These are phyloP conservation scores for Hemiscyllium ocellatum DNA, from an alignment of 2,113 vertebrate genomes.

Conservation along the genomic window DNA sequence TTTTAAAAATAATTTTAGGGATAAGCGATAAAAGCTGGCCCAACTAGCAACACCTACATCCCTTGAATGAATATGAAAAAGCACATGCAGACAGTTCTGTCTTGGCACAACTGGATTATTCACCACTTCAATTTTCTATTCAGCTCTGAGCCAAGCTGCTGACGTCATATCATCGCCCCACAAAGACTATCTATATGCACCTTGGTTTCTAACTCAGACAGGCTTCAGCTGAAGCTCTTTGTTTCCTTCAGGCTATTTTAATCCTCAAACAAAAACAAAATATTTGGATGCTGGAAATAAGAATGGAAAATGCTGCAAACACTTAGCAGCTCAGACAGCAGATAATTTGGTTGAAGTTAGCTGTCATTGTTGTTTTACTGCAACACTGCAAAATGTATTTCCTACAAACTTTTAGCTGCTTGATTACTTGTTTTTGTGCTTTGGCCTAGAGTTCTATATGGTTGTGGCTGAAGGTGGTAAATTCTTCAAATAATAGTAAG, in stretches of 20 bases:
- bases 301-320: background rate
- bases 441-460: background rate
- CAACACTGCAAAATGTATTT: background rate
- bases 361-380: background rate
- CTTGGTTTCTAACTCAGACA: background rate
- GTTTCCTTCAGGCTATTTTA: background rate
- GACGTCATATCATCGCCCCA: background rate
- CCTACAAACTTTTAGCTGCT: background rate
- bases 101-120: background rate
- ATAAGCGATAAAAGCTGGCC: too few relatives aligned
- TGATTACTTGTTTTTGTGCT: background rate
- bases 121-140: background rate
- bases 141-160: background rate
- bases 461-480: background rate
- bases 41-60: too few relatives aligned
- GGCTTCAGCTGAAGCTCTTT: background rate
- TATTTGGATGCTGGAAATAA: background rate
- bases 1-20: too few relatives aligned
- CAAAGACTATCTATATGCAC: background rate
- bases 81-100: too few relatives aligned
- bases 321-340: background rate
- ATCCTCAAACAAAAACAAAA: background rate
- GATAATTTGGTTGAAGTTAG: background rate
- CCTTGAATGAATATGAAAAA: too few relatives aligned
- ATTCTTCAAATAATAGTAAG: background rate